Base-by-base conservation (phyloP, 2,113 vertebrate species). In the Theristicus caerulescens region DNA sequence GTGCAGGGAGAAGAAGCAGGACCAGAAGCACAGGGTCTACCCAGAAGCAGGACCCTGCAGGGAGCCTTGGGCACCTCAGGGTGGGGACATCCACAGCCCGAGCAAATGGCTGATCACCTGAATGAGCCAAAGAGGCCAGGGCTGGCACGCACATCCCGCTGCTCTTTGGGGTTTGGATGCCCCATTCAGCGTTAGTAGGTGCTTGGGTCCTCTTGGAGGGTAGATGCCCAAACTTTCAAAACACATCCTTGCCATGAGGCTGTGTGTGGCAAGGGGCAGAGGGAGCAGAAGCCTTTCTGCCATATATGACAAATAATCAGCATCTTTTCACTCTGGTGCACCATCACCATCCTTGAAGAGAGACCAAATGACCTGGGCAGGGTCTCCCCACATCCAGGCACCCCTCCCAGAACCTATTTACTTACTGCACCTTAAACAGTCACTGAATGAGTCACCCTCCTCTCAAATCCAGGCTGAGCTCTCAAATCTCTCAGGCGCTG, bases 61-160 rank as follows among this genome's bases (percentile, higher is more conserved):
- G 22, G 19, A 71, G 46, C 40, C 36, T 52, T 69, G 44, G n/a
- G n/a, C 44, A 31, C 11, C 80, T 40, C 57, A 57, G n/a, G 6
- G 8, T n/a, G 24, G 32, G 8, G 11, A 42, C 7, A 51, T 38
- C 34, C 34, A 58, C 13, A 86, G n/a, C 24, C 59, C 6, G 4
- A 42, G 57, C 26, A 47, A 38, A 61, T 25, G 8, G 34, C 27
- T 49, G 44, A 54, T 52, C 31, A 40, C 65, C 27, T 31, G 22
- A 89, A 40, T 0, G 0, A 76, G 38, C 26, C 36, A 22, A 20
- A 77, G 59, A 42, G 3, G 5, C 20, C 38, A n/a, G 27, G 13
- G 36, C 42, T 70, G 59, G 22, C n/a, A 10, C 1, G 2, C 2
- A 7, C 21, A n/a, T 46, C 44, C 58, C 0, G 0, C 42, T 29